A percentile compares a stretch with the other conserved stretches of the same genome.
These are phyloP conservation scores for Planiliza haematocheilus DNA, from an alignment of 2,113 vertebrate species.

Conservation along the genomic window DNA sequence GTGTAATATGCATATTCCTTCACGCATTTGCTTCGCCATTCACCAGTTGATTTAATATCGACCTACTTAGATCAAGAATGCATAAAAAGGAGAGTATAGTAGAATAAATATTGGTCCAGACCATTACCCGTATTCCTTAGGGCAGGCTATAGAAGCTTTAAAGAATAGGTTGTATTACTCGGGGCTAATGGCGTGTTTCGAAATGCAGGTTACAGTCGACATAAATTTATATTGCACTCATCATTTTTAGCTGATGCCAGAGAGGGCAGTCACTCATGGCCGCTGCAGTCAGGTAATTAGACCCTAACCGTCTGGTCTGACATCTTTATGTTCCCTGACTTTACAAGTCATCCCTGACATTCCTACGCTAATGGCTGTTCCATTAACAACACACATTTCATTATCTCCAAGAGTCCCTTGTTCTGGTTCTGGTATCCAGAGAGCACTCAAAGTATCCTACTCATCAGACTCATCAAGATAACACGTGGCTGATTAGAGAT, in stretches of 20 bases:
- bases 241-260: neutral
- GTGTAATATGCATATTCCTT: neutral
- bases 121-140: neutral
- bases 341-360: conserved; percentile 55
- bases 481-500: conserved; percentile 59
- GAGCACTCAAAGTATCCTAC: conserved; percentile 62
- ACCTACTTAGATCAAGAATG: neutral
- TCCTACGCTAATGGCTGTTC: conserved; percentile 54
- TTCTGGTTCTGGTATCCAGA: conserved; percentile 49
- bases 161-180: neutral
- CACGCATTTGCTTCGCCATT: neutral
- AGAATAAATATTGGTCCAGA: neutral
- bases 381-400: conserved; percentile 67
- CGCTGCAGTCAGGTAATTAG: conserved; percentile 30
- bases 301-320: conserved; percentile 25
- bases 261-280: neutral
- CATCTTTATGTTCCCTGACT: conserved; percentile 52
- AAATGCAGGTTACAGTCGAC: neutral
- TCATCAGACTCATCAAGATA: conserved; percentile 47
- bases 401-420: conserved; percentile 61
- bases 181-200: neutral
- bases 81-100: neutral
- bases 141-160: neutral
- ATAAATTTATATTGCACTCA: conserved; percentile 1
- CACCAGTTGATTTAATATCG: neutral